Evolutionary conservation across 2,888 invertebrate species (phyloP).

Genomic region (Archips xylosteana): DNA sequence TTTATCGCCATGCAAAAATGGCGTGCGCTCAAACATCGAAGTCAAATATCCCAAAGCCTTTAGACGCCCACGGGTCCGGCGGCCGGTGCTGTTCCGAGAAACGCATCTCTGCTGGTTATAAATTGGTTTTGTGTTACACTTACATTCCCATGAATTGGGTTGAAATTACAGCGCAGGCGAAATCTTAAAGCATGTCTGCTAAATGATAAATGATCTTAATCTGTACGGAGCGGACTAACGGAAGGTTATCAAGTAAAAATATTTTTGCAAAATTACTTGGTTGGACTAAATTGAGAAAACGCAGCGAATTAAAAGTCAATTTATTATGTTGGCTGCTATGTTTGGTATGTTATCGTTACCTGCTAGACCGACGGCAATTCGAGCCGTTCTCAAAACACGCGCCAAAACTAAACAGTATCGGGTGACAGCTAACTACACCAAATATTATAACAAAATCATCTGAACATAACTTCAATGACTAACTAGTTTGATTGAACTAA

Average conservation of each 20-base stretch:
- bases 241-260: neutral
- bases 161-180: neutral
- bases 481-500: too few relatives aligned
- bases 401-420: neutral
- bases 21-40: slow-evolving; percentile 10
- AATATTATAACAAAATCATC: neutral
- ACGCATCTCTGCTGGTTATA: slow-evolving; percentile 10
- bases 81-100: slow-evolving; percentile 20
- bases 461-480: too few relatives aligned
- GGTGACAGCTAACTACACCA: slow-evolving; percentile 4
- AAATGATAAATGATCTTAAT: neutral
- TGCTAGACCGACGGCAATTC: slow-evolving; percentile 10
- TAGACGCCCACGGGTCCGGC: slow-evolving; percentile 1
- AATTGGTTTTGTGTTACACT: slow-evolving; percentile 18
- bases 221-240: neutral
- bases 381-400: slow-evolving; percentile 37
- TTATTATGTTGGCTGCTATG: neutral
- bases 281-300: neutral
- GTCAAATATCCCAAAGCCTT: slow-evolving; percentile 23
- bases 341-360: slow-evolving; percentile 2
- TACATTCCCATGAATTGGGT: neutral
- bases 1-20: slow-evolving; percentile 32
- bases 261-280: too few relatives aligned
- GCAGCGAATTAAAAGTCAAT: neutral
- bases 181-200: neutral